Base-by-base conservation (phyloP, 2,888 invertebrate genomes). In the Pinctada fucata region DNA sequence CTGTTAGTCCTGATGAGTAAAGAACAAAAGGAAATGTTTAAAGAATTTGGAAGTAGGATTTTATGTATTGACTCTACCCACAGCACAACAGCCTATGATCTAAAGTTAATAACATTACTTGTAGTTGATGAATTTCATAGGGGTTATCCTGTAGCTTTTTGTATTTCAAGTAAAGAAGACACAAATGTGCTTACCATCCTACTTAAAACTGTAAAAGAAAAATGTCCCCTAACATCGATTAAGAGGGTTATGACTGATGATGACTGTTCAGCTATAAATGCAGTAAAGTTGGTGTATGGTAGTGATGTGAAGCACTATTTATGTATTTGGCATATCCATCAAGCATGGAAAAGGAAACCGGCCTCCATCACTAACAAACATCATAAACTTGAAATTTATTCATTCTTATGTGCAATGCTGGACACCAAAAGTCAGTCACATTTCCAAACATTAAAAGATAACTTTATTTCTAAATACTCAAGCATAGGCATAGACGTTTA, bases 71-170 rank as follows among this genome's bases (percentile, higher is more conserved):
- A 69, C 48, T 75, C 75, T 5, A 73, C 73, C 2, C 75, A 76
- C 65, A 76, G 47, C 13, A 76, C 76, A 3, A 76, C 51, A 13
- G 47, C n/a, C 5, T 76, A 76, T 71, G 63, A 16, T 8, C 71
- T 76, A 58, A 76, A 76, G 48, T n/a, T 71, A 8, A 51, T 76
- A 49, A 76, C 75, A 52, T 50, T 76, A 10, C 48, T 76, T n/a
- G 76, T 76, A 10, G 48, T 58, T 13, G 71, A 76, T 76, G 71
- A 76, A n/a, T 71, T 71, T 51, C 16, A 64, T 47, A 48, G 65
- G 45, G 71, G 76, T 64, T 76, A 76, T 16, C 76, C 76, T 50
- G 69, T 75, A 4, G 75, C 75, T 31, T 75, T 75, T 75, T 75
- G 75, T 47, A 63, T 75, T 6, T 58, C 47, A 4, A 75, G 51